Conservation (phyloP, 1,140 invertebrate genomes). For the Anthonomus grandis region DNA sequence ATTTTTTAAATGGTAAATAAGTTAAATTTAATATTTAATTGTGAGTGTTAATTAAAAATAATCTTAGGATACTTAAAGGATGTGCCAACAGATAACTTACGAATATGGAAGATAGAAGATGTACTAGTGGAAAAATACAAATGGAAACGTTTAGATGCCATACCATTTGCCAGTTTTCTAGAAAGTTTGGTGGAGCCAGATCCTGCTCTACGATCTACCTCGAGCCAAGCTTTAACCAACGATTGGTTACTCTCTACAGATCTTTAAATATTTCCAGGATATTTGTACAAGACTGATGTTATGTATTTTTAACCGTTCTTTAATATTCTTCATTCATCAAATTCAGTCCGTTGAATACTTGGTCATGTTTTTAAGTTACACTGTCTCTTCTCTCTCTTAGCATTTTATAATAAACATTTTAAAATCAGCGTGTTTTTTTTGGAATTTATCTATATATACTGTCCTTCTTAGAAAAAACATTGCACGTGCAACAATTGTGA, state of each 20-base stretch:
- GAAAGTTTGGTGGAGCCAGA: slow-evolving; percentile 93
- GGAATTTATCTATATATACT: too few relatives aligned
- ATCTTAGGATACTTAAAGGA: slow-evolving; percentile 75
- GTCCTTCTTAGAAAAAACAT: too few relatives aligned
- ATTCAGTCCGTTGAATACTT: too few relatives aligned
- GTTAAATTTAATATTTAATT: neutral
- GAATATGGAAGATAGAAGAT: slow-evolving; percentile 89
- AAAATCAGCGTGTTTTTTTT: too few relatives aligned
- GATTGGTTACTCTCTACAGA: slow-evolving; percentile 66
- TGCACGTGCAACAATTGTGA: too few relatives aligned
- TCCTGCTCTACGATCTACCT: slow-evolving; percentile 84
- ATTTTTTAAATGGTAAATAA: slow-evolving; percentile 33
- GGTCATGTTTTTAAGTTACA: too few relatives aligned
- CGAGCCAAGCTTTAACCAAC: slow-evolving; percentile 86
- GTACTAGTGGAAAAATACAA: slow-evolving; percentile 95
- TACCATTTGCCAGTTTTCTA: slow-evolving; percentile 87
- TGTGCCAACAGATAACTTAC: slow-evolving; percentile 74
- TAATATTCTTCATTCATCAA: too few relatives aligned
- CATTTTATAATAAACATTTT: too few relatives aligned
- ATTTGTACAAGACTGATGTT: too few relatives aligned
- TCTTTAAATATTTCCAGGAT: too few relatives aligned
- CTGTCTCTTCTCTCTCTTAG: too few relatives aligned
- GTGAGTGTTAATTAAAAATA: slow-evolving; percentile 5
- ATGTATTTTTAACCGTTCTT: too few relatives aligned
- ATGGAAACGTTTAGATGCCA: slow-evolving; percentile 81